These are phyloP conservation scores for Rhynchotus rufescens DNA, from an alignment of 2,797 vertebrate species.

Conservation along the genomic window DNA sequence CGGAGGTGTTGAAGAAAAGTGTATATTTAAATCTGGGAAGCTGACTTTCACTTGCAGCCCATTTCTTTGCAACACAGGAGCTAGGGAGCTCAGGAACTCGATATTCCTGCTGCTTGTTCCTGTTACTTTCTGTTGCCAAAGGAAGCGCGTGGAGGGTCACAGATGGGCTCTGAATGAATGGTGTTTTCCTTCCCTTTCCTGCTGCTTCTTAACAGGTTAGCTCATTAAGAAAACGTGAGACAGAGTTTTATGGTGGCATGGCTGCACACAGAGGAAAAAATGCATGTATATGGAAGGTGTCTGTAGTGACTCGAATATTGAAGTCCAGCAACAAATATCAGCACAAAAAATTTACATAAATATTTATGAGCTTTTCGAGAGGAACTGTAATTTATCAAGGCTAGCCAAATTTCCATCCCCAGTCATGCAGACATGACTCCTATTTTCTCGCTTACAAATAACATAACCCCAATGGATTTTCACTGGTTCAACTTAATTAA, in stretches of 20 bases:
- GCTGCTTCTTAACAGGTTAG: background rate
- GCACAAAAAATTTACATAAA: constrained; percentile 21
- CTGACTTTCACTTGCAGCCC: background rate
- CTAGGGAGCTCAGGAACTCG: background rate
- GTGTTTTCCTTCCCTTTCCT: constrained; percentile 27
- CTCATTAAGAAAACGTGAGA: background rate
- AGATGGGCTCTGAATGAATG: constrained; percentile 32
- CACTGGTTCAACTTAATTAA: constrained; percentile 57
- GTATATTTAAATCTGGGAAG: background rate
- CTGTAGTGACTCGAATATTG: background rate
- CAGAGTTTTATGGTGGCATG: background rate
- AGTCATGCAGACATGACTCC: constrained; percentile 5
- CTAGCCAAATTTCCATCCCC: constrained; percentile 16
- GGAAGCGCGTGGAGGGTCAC: background rate
- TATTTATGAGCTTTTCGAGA: constrained; percentile 44
- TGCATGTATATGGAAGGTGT: background rate
- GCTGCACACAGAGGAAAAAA: background rate
- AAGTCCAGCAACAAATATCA: constrained; percentile 13
- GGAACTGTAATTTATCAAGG: background rate
- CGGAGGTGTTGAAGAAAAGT: background rate
- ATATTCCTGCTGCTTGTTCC: too few species aligned
- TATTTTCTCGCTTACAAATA: constrained; percentile 54
- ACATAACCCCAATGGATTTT: constrained; percentile 27
- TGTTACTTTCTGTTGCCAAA: background rate
- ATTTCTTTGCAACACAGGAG: background rate